These are phyloP conservation scores for Porites cylindrica DNA, from an alignment of 92 coral and sea anemone species.

Conservation along the genomic window DNA sequence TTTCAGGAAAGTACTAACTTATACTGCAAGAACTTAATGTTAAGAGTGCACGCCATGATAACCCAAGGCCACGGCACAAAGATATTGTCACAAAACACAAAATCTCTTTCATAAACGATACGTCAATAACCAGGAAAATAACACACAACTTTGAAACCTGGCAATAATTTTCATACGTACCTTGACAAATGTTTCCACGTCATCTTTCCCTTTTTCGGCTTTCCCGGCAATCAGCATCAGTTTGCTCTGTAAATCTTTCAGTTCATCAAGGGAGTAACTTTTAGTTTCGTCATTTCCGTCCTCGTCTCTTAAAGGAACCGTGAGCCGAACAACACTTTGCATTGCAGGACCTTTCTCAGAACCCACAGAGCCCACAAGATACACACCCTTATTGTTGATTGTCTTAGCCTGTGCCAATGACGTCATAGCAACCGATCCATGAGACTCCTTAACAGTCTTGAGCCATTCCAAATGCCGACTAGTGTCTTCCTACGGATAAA, in stretches of 20 bases:
- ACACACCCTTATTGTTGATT: conserved; percentile 69
- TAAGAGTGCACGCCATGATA: too few relatives aligned
- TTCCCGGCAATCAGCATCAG: conserved; percentile 83
- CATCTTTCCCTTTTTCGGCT: conserved; percentile 55
- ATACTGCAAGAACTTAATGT: too few relatives aligned
- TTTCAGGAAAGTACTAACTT: too few relatives aligned
- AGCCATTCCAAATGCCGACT: conserved; percentile 64
- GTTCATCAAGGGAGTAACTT: conserved; percentile 57
- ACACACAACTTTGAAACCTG: not conserved
- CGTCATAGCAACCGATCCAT: conserved; percentile 76
- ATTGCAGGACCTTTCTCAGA: not conserved
- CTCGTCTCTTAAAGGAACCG: conserved; percentile 48
- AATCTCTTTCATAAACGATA: not conserved
- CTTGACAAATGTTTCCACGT: conserved; percentile 66
- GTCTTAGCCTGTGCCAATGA: conserved; percentile 69
- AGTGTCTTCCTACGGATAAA: conserved; percentile 40
- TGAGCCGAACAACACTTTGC: conserved; percentile 17
- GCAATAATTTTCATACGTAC: not conserved
- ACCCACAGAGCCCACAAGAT: conserved; percentile 43
- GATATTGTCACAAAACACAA: too few relatives aligned
- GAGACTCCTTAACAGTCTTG: conserved; percentile 65
- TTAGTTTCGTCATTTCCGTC: not conserved
- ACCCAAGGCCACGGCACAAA: too few relatives aligned
- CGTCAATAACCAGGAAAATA: not conserved
- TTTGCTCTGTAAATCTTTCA: conserved; percentile 83